phyloP scores from a whole-genome alignment of 2,888 invertebrate species.

The Stomorhina lunata region DNA sequence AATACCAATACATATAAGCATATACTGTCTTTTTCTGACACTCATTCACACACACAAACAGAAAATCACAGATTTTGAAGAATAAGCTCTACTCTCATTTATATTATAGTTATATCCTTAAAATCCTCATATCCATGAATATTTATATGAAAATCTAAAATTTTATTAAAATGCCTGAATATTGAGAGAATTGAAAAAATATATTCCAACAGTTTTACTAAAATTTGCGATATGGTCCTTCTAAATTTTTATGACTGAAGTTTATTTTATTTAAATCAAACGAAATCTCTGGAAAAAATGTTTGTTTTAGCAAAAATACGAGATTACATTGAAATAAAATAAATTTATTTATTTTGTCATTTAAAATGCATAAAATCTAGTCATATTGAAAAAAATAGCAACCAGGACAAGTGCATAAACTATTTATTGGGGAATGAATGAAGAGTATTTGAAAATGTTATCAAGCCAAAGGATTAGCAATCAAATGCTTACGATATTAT shows the following conservation, averaged over 20 bases:
- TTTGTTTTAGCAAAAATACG: slow-evolving; percentile 7
- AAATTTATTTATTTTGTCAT: slow-evolving; percentile 4
- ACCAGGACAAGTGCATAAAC: neutral
- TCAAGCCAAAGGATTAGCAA: slow-evolving; percentile 27
- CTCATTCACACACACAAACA: neutral
- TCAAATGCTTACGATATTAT: slow-evolving; percentile 46
- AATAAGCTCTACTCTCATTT: too few species aligned
- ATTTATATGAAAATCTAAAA: slow-evolving; percentile 19
- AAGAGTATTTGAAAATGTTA: neutral
- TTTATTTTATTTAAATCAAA: slow-evolving; percentile 14
- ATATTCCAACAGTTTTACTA: slow-evolving; percentile 5
- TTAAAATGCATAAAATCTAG: slow-evolving; percentile 42
- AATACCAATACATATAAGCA: neutral
- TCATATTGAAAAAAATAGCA: neutral
- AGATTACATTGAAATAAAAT: slow-evolving; percentile 14
- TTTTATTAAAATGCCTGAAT: slow-evolving; percentile 1
- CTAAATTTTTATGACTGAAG: neutral
- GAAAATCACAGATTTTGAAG: neutral
- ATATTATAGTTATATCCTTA: slow-evolving; percentile 25
- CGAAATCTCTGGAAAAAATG: neutral
- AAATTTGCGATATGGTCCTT: neutral
- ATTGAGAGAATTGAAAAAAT: neutral
- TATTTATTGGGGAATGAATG: neutral
- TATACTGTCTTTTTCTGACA: neutral
- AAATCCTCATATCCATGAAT: slow-evolving; percentile 44